Evolutionary conservation across 2,113 vertebrate species (phyloP).

Genomic region (Felis chaus): DNA sequence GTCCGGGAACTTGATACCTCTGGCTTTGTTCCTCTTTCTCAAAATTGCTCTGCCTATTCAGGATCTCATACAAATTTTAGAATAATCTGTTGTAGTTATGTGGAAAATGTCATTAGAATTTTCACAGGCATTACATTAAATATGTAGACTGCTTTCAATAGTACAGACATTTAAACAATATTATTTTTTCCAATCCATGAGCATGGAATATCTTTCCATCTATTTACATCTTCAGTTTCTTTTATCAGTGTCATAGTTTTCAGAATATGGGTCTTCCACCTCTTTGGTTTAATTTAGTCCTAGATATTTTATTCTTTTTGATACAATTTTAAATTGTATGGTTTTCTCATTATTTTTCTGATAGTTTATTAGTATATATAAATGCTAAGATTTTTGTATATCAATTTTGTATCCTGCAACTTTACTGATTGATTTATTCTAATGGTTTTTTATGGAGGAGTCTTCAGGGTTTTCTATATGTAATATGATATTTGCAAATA

Average conservation of each 20-base stretch:
- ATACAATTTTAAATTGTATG: not conserved
- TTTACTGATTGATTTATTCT: not conserved
- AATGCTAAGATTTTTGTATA: not conserved
- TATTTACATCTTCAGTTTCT: not conserved
- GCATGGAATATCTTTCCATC: not conserved
- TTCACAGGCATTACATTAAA: not conserved
- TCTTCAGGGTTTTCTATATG: not conserved
- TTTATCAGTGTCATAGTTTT: not conserved
- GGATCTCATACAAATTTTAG: not conserved
- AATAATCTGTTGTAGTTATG: not conserved
- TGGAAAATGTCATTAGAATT: not conserved
- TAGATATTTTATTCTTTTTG: not conserved
- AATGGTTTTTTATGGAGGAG: not conserved
- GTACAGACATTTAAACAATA: not conserved
- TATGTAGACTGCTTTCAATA: not conserved
- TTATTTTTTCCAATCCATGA: not conserved
- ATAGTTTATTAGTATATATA: not conserved
- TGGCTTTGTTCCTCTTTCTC: not conserved
- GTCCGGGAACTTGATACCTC: not conserved
- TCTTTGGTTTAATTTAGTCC: not conserved
- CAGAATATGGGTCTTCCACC: too few species aligned
- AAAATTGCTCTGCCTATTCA: not conserved
- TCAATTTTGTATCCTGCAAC: not conserved
- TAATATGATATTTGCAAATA: not conserved
- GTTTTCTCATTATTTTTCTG: not conserved